These are phyloP conservation scores for Adelognathus sp. DNA, from an alignment of 2,888 invertebrate species.

Conservation along the genomic window DNA sequence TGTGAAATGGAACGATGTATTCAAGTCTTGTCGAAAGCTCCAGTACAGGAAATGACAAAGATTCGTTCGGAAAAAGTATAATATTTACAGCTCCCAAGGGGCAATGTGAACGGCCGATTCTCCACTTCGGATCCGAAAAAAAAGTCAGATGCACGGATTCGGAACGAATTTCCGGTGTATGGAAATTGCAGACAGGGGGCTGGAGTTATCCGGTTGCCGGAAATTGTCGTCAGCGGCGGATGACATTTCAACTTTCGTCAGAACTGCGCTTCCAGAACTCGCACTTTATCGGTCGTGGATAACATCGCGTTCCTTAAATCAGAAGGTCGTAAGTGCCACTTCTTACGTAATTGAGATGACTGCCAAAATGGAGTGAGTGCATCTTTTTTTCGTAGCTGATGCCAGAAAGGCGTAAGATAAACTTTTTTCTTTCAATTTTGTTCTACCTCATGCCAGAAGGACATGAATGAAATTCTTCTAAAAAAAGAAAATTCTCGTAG, in stretches of 20 bases:
- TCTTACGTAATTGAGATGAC: no score
- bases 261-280: slow-evolving; percentile 3
- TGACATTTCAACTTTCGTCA: slow-evolving; percentile 48
- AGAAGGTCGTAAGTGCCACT: no score
- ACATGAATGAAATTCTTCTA: no score
- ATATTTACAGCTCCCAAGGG: slow-evolving; percentile 19
- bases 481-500: no score
- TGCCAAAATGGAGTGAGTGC: no score
- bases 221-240: slow-evolving; percentile 50
- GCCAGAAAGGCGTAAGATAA: no score
- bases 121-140: slow-evolving; percentile 6
- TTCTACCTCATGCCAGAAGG: no score
- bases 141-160: slow-evolving; percentile 35
- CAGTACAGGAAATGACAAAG: slow-evolving; percentile 44
- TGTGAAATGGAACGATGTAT: neutral
- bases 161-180: slow-evolving; percentile 56
- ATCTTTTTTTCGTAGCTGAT: no score
- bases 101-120: neutral
- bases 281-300: slow-evolving; percentile 23
- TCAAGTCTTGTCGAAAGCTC: neutral
- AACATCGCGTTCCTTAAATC: no score
- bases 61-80: slow-evolving; percentile 53
- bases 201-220: slow-evolving; percentile 53
- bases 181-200: slow-evolving; percentile 6
- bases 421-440: no score